Evolutionary conservation across 2,888 invertebrate species (phyloP).

Genomic region (Spicauda simplicius): DNA sequence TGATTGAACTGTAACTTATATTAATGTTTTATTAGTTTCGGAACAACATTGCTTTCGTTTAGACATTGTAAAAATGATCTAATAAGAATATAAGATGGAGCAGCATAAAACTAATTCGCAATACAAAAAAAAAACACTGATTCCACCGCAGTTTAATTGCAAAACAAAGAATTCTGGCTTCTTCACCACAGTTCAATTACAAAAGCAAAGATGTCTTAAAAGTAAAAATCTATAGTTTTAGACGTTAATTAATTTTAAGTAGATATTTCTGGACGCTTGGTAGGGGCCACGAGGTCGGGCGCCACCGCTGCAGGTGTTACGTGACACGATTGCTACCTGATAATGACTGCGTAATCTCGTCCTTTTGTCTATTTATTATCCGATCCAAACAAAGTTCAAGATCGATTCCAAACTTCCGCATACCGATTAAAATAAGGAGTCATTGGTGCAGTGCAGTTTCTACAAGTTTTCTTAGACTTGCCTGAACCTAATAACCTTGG

Average conservation of each 20-base stretch:
- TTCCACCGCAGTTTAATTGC: too few relatives aligned
- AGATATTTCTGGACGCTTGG: neutral
- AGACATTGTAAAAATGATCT: too few relatives aligned
- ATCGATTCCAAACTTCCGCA: slow-evolving; percentile 22
- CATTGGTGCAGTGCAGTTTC: neutral
- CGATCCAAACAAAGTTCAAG: slow-evolving; percentile 27
- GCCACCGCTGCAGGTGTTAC: slow-evolving; percentile 15
- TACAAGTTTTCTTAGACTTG: neutral
- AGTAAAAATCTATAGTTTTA: neutral
- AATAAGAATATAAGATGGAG: too few relatives aligned
- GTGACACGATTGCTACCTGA: slow-evolving; percentile 21
- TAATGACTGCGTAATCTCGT: slow-evolving; percentile 12
- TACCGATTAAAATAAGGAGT: neutral
- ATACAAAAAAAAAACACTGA: too few relatives aligned
- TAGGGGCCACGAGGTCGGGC: slow-evolving; percentile 10
- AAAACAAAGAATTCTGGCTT: too few relatives aligned
- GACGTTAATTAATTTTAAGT: neutral
- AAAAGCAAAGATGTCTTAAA: too few relatives aligned
- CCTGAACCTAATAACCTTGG: neutral
- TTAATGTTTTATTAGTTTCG: too few relatives aligned
- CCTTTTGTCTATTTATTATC: slow-evolving; percentile 26
- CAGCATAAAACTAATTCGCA: too few relatives aligned
- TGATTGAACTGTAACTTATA: too few relatives aligned
- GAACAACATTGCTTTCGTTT: too few relatives aligned
- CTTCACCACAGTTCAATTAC: too few relatives aligned